Percentiles rank a stretch among this genome's conserved stretches.
These are phyloP conservation scores for Nerophis ophidion DNA, from an alignment of 2,113 vertebrate species.

Conservation along the genomic window DNA sequence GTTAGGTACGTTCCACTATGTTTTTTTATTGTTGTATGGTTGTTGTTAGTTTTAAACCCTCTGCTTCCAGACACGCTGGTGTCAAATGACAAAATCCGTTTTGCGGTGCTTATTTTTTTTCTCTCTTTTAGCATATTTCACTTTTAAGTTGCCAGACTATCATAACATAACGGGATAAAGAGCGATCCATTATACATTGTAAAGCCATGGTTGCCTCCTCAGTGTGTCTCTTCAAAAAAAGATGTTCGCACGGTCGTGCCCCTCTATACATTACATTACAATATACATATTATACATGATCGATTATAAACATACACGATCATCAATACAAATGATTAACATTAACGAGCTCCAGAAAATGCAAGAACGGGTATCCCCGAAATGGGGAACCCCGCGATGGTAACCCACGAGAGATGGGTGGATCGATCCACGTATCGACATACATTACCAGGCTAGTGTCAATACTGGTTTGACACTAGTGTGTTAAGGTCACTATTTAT, in stretches of 20 bases:
- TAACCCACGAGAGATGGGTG: too few species aligned
- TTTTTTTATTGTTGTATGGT: conserved; percentile 14
- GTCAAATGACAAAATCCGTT: conserved; percentile 40
- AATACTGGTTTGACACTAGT: too few species aligned
- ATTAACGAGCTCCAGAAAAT: too few species aligned
- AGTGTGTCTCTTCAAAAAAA: background rate
- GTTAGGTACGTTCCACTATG: conserved; percentile 34
- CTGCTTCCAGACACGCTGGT: conserved; percentile 31
- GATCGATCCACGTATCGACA: too few species aligned
- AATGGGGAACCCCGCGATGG: too few species aligned
- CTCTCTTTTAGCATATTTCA: background rate
- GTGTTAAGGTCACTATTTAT: too few species aligned
- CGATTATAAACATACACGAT: too few species aligned
- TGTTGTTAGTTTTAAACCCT: conserved; percentile 25
- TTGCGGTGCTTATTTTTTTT: background rate
- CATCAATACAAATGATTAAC: too few species aligned
- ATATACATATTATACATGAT: too few species aligned
- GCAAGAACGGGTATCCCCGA: too few species aligned
- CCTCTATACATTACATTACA: background rate
- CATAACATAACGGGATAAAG: background rate
- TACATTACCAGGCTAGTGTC: too few species aligned
- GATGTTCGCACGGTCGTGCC: conserved; percentile 6
- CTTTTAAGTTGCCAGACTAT: background rate
- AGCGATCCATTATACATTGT: background rate
- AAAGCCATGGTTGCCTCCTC: background rate